Evolutionary conservation across 2,113 vertebrate genomes (phyloP), one percentile per base, ranked within the genome.

Genomic region (Acrocephalus kingi): DNA sequence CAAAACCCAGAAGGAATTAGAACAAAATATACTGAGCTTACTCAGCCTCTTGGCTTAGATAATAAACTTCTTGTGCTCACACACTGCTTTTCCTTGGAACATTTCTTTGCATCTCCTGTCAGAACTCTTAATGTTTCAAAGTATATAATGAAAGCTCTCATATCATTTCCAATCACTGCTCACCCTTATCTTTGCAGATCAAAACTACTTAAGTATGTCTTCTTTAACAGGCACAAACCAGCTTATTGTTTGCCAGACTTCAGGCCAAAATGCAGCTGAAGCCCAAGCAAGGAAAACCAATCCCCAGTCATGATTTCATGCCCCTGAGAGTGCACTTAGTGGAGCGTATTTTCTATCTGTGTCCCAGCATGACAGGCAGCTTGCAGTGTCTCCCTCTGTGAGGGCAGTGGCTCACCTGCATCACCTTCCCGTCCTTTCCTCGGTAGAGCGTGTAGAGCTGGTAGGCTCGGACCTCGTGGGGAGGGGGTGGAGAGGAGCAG

Each of bases 371-470:
- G 46, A 18, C 4, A 37, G 0, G 6, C 79, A 73, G 48, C 48
- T 66, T 5, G 2, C 43, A 7, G 30, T 7, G 23, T 31, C 43
- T 23, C 45, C 25, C 68, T 28, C 8, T 30, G 5, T 0, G 6
- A 41, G n/a, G 43, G 55, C 73, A 43, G 62, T 0, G 5, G 25
- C 56, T 95, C 94, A 99, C 99, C 99, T 99, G 99, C 99, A 99
- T 99, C 96, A 99, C 98, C 96, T 99, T 99, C 16, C 99, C 99
- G 0, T 99, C 98, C 94, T 99, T 98, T 27, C 97, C 98, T 37
- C 99, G 98, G 94, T 99, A 99, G 24, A 99, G 98, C 0, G 99
- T 99, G 97, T 99, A 99, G 1, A 99, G 98, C 97, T 99, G 99
- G 96, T 99, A 99, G 16, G 99, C 99, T 83, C 99, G 98, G 82